Base-by-base conservation (phyloP, 2,113 vertebrate genomes). In the Hemicordylus capensis region DNA sequence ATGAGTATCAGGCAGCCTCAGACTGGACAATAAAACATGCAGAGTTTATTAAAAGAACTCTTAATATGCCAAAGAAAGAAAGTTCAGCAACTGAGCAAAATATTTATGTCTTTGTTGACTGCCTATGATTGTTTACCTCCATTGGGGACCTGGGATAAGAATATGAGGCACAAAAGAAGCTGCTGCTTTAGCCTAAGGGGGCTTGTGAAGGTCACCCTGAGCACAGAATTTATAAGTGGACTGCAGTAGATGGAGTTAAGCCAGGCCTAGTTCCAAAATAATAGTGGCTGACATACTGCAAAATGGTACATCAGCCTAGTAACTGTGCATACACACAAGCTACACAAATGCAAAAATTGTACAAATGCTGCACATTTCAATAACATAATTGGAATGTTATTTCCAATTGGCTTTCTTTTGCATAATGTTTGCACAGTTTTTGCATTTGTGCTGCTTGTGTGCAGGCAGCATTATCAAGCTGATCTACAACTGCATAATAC, bases 71-170 rank as follows among this genome's bases (percentile, higher is more conserved):
- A 54, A n/a, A 48, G 51, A 83, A 34, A n/a, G 20, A 7, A 34
- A 19, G 37, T 9, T 22, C 42, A 76, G 42, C 8, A 28, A 37
- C 24, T 54, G 44, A 51, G 15, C 59, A 28, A 63, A 46, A n/a
- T 84, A 39, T 76, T 84, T 76, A 84, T 76, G 66, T 37, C 22
- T 24, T 24, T 76, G 59, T 76, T 37, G 44, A n/a, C 44, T 83
- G 42, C 22, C 44, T 75, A 11, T 48, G 39, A 48, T 63, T 2
- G 31, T 73, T 61, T 83, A 10, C 58, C 58, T 63, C 8, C 12
- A 78, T 39, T 37, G 37, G 39, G 31, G 56, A 63, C 39, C 31
- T 37, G 39, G 28, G 31, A 42, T 56, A 63, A 74, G 69, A 83
- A 58, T 61, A 34, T 46, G 37, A 28, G 4, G 39, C 58, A 79